phyloP scores from a whole-genome alignment of 2,888 invertebrate species.

The Heteropelma amictum region DNA sequence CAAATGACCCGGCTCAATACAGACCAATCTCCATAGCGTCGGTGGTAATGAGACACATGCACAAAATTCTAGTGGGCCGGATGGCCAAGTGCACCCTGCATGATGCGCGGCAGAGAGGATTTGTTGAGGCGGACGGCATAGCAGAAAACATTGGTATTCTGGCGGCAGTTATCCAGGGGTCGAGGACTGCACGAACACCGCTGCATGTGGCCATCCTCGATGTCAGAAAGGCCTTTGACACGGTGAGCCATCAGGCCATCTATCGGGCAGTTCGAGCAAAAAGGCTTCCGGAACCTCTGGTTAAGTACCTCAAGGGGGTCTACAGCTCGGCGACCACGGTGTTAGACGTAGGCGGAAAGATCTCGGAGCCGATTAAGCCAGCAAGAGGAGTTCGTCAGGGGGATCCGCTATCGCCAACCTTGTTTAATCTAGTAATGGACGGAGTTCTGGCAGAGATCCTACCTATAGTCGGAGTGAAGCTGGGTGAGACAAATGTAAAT shows the following conservation, averaged over 20 bases:
- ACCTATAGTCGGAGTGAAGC: slow-evolving; percentile 14
- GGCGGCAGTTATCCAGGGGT: slow-evolving; percentile 57
- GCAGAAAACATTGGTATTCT: slow-evolving; percentile 68
- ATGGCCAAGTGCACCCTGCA: background rate
- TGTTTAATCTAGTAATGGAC: too few species aligned
- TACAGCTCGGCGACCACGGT: slow-evolving; percentile 1
- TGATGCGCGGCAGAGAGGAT: slow-evolving; percentile 51
- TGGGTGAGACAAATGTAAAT: slow-evolving; percentile 22
- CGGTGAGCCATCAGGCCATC: slow-evolving; percentile 24
- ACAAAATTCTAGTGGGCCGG: slow-evolving; percentile 40
- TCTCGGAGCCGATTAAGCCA: slow-evolving; percentile 4
- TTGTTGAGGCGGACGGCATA: slow-evolving; percentile 62
- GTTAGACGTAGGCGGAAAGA: background rate
- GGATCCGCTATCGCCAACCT: too few species aligned
- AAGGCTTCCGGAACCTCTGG: background rate
- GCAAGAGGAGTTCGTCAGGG: slow-evolving; percentile 48
- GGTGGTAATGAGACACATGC: slow-evolving; percentile 26
- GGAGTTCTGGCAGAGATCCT: too few species aligned
- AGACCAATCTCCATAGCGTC: slow-evolving; percentile 55
- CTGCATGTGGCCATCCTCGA: slow-evolving; percentile 47
- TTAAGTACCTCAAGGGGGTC: background rate
- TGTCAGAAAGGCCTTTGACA: slow-evolving; percentile 43
- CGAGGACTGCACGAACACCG: background rate
- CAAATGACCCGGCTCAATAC: slow-evolving; percentile 29
- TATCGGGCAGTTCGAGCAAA: background rate